A percentile compares a stretch with the other conserved stretches of the same genome.
phyloP scores from a whole-genome alignment of 1,140 invertebrate genomes.

The Tribolium madens region DNA sequence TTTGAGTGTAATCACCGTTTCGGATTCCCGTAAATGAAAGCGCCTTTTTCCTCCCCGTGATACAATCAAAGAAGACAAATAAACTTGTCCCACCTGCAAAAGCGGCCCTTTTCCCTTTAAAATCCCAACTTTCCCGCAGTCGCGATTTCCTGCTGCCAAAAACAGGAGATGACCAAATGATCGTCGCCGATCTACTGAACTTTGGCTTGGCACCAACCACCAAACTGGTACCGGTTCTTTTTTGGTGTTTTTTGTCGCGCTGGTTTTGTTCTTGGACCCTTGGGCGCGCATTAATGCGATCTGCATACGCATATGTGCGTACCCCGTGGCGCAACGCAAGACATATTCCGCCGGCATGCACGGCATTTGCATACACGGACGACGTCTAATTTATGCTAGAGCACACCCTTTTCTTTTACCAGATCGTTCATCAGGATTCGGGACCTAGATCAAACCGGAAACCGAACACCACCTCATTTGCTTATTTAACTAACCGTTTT shows the following conservation, averaged over 20 bases:
- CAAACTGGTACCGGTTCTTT: constrained; percentile 20
- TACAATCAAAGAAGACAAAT: constrained; percentile 15
- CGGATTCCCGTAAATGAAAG: neutral
- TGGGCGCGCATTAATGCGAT: constrained; percentile 44
- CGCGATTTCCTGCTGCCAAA: neutral
- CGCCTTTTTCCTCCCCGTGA: neutral
- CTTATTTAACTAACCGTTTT: constrained; percentile 47
- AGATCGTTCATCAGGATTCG: constrained; percentile 29
- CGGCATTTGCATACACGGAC: constrained; percentile 42
- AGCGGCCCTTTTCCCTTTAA: neutral
- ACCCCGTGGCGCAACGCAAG: constrained; percentile 30
- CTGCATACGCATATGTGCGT: constrained; percentile 34
- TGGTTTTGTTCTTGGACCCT: constrained; percentile 42
- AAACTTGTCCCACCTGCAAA: neutral
- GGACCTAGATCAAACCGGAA: constrained; percentile 41
- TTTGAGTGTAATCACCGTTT: neutral
- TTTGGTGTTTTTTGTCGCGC: constrained; percentile 41
- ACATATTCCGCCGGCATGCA: neutral
- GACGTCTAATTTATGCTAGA: constrained; percentile 41
- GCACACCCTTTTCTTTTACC: constrained; percentile 43
- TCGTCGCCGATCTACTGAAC: neutral
- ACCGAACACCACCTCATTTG: constrained; percentile 40
- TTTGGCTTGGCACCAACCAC: neutral
- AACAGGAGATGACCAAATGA: neutral
- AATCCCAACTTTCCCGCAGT: neutral